These are phyloP conservation scores for Dermochelys coriacea DNA, from an alignment of 2,797 vertebrate species.

Conservation along the genomic window DNA sequence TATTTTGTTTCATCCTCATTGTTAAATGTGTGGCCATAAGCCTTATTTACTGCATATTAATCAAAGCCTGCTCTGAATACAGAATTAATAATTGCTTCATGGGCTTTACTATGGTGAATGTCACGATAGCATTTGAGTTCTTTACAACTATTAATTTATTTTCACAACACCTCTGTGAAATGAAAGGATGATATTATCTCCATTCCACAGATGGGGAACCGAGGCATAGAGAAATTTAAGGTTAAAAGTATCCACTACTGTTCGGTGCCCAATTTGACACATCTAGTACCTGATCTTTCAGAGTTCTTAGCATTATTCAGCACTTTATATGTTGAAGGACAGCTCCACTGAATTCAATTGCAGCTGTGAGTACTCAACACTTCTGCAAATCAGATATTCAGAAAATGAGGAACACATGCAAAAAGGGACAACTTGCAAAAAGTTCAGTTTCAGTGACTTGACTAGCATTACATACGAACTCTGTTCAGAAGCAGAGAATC, in stretches of 20 bases:
- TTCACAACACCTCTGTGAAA: background rate
- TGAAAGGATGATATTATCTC: background rate
- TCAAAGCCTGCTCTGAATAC: background rate
- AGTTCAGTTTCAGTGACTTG: background rate
- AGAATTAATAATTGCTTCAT: background rate
- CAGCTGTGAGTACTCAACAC: background rate
- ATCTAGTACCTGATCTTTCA: background rate
- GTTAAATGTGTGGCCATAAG: background rate
- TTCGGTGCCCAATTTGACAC: background rate
- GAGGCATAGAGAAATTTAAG: background rate
- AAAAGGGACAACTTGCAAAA: background rate
- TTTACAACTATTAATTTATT: background rate
- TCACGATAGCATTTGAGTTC: background rate
- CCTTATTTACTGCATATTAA: background rate
- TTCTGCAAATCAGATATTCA: background rate
- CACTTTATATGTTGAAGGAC: background rate
- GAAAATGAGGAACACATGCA: background rate
- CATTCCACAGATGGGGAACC: background rate
- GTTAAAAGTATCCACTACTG: background rate
- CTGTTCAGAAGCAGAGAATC: background rate
- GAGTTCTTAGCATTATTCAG: background rate
- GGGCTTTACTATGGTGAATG: background rate
- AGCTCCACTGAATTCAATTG: background rate
- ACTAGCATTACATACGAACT: background rate
- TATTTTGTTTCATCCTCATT: background rate